Base-by-base conservation (phyloP, 2,888 invertebrate genomes). In the Tenthredo distinguenda region DNA sequence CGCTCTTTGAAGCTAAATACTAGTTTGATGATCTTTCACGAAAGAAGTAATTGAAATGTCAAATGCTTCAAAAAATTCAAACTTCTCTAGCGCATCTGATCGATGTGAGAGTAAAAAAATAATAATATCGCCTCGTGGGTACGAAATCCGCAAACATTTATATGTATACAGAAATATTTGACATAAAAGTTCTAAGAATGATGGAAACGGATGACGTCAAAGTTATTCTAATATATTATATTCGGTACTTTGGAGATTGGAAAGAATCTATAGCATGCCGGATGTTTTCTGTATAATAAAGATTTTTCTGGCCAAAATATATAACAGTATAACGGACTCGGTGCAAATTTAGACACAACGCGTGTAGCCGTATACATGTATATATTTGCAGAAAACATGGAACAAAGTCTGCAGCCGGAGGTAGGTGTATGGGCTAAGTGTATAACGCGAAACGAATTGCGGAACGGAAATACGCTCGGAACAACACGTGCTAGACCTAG, bases 401-500 rank as follows among this genome's bases (percentile, higher is more conserved):
- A 62, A 62, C 62, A 26, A 62, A 62, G 62, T 62, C 55, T 55
- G 15, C 47, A 47, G 4, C 47, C 12, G 15, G 12, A 15, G 47
- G 47, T 47, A 12, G 47, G 47, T 15, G 21, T 1, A 7, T 58
- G 1, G 5, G 21, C 58, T 58, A 58, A 68, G n/a, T 68, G 26
- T 68, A 68, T 15, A 71, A 71, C 37, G 34, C 31, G 9, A 71
- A 37, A 37, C n/a, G 71, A 34, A 18, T 18, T 7, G 50, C 50
- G 77, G n/a, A 40, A 37, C n/a, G 34, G 31, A 71, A 74, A 74
- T 15, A 47, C 21, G 40, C 37, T 18, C 18, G 37, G 71, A 18
- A 71, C n/a, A 77, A 31, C 77, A 77, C 77, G 77, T 77, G 77
- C n/a, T 50, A 77, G 77, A 77, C 77, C 77, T 47, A 77, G 77